These are phyloP conservation scores for Metaphire vulgaris DNA, from an alignment of 1,140 invertebrate genomes.

Conservation along the genomic window DNA sequence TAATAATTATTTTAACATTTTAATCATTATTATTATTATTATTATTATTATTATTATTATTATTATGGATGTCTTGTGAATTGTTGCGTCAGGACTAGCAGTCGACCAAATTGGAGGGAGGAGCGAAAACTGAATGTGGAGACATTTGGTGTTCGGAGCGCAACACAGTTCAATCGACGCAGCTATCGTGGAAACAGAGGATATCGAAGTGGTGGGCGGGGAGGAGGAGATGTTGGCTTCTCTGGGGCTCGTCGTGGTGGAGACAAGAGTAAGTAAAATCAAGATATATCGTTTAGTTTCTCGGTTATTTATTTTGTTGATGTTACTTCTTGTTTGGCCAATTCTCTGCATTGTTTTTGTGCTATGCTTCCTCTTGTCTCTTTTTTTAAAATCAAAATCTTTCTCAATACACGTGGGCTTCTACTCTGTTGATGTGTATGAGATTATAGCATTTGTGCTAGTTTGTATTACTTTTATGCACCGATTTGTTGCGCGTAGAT, in stretches of 20 bases:
- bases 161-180: not conserved
- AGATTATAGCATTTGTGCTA: not conserved
- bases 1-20: too few species aligned
- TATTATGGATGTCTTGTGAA: too few species aligned
- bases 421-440: too few species aligned
- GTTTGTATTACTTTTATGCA: too few species aligned
- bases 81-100: not conserved
- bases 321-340: too few species aligned
- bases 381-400: not conserved
- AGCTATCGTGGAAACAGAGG: not conserved
- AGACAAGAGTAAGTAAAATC: not conserved
- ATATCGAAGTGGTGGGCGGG: not conserved
- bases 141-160: constrained; percentile 76
- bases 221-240: not conserved
- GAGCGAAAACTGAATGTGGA: constrained; percentile 95
- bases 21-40: too few species aligned
- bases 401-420: not conserved
- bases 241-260: not conserved
- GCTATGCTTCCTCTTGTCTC: too few species aligned
- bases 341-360: too few species aligned
- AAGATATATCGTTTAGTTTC: too few species aligned
- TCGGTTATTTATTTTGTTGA: too few species aligned
- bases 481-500: too few species aligned
- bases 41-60: too few species aligned
- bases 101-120: constrained; percentile 84